Evolutionary conservation across 1,140 invertebrate genomes (phyloP).

Genomic region (Drosophila teissieri): DNA sequence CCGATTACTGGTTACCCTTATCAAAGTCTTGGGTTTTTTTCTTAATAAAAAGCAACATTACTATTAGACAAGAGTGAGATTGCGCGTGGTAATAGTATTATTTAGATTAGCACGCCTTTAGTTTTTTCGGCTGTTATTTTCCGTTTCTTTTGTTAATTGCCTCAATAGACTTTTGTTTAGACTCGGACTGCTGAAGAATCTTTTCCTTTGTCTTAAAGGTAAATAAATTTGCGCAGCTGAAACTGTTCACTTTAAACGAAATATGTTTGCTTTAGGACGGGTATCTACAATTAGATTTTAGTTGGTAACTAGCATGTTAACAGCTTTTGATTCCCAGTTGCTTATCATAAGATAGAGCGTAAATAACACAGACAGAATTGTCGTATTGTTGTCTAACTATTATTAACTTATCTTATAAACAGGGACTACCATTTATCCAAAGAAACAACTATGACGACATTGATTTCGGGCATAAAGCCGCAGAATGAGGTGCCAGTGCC

Average conservation of each 20-base stretch:
- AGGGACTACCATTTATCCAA: constrained; percentile 25
- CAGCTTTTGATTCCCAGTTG: no score
- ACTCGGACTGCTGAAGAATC: background rate
- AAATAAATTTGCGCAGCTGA: constrained; percentile 6
- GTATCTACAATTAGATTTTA: background rate
- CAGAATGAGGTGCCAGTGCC: constrained; percentile 31
- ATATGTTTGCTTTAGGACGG: background rate
- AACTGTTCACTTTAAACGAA: background rate
- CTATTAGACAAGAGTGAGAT: constrained; percentile 9
- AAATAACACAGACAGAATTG: background rate
- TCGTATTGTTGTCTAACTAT: background rate
- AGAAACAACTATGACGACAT: constrained; percentile 45
- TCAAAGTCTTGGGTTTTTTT: background rate
- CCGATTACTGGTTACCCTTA: constrained; percentile 9
- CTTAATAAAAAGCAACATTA: background rate
- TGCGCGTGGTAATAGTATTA: background rate
- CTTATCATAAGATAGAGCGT: background rate
- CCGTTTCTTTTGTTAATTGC: constrained; percentile 2
- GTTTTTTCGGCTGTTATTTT: constrained; percentile 12
- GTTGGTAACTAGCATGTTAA: no score
- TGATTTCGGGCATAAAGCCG: constrained; percentile 25
- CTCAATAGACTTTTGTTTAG: constrained; percentile 4
- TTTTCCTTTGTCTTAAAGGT: background rate
- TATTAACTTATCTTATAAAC: constrained; percentile 12
- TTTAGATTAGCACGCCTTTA: constrained; percentile 7